These are phyloP conservation scores for Lycopodina hypogea DNA, from an alignment of 37 sponge, comb jelly and placozoan genomes.

Conservation along the genomic window DNA sequence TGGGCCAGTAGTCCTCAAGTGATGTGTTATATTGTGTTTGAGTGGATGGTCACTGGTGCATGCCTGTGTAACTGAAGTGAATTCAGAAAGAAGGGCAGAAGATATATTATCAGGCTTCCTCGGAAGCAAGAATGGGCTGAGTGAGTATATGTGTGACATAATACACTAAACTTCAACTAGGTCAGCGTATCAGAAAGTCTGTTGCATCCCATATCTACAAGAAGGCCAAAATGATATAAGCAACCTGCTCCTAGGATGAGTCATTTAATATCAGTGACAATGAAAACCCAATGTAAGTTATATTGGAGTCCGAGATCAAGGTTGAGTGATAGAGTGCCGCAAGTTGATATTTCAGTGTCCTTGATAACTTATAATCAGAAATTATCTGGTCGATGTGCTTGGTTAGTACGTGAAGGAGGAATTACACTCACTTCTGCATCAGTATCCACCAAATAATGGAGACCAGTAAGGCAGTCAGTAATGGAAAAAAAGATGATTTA, in stretches of 20 bases:
- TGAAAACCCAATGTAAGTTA: constrained; percentile 62
- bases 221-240: constrained; percentile 37
- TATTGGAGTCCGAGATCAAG: constrained; percentile 73
- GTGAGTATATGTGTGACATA: neutral
- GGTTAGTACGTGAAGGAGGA: constrained; percentile 16
- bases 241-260: constrained; percentile 75
- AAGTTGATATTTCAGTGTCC: constrained; percentile 45
- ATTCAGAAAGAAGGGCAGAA: no score
- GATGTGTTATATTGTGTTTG: constrained; percentile 50
- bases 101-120: constrained; percentile 31
- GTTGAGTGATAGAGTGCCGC: constrained; percentile 55
- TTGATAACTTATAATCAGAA: no score
- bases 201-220: constrained; percentile 53
- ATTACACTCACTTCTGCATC: constrained; percentile 59
- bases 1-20: constrained; percentile 56
- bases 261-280: constrained; percentile 60
- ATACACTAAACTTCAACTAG: constrained; percentile 38
- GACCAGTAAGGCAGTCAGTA: constrained; percentile 37
- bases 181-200: constrained; percentile 7
- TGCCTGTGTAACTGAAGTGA: no score
- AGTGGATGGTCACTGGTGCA: constrained; percentile 25
- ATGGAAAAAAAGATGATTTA: constrained; percentile 2
- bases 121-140: constrained; percentile 10
- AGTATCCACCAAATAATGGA: constrained; percentile 58
- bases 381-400: no score